A percentile compares a stretch with the other conserved stretches of the same genome.
phyloP scores from a whole-genome alignment of 2,113 vertebrate species.

The Todiramphus saurophagus region DNA sequence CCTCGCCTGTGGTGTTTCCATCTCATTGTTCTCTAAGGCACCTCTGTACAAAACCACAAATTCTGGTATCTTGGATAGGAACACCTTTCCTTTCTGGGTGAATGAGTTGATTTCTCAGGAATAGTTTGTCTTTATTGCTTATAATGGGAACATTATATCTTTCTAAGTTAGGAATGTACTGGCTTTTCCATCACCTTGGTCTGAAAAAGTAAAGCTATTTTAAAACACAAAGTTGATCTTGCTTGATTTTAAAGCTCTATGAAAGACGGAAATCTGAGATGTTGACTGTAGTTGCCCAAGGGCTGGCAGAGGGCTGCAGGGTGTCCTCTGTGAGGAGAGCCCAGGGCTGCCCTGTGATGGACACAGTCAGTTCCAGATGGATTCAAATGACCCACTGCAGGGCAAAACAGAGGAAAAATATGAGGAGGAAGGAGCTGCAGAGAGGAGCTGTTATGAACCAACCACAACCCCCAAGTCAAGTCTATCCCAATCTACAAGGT shows the following conservation, averaged over 20 bases:
- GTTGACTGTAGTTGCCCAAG: not conserved
- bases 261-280: not conserved
- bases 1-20: not conserved
- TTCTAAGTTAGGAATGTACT: not conserved
- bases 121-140: not conserved
- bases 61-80: accelerated
- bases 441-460: not conserved
- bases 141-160: not conserved
- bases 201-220: not conserved
- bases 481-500: not conserved
- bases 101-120: not conserved
- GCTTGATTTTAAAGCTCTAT: not conserved
- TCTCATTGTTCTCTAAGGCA: not conserved
- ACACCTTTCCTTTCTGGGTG: not conserved
- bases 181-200: not conserved
- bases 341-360: not conserved
- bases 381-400: accelerated
- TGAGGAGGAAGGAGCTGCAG: not conserved
- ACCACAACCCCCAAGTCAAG: not conserved
- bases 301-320: accelerated
- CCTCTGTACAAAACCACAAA: not conserved
- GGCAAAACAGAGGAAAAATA: accelerated
- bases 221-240: not conserved
- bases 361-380: not conserved
- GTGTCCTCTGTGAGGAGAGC: accelerated